phyloP scores from a whole-genome alignment of 1,140 invertebrate species.

The Eciton burchellii region DNA sequence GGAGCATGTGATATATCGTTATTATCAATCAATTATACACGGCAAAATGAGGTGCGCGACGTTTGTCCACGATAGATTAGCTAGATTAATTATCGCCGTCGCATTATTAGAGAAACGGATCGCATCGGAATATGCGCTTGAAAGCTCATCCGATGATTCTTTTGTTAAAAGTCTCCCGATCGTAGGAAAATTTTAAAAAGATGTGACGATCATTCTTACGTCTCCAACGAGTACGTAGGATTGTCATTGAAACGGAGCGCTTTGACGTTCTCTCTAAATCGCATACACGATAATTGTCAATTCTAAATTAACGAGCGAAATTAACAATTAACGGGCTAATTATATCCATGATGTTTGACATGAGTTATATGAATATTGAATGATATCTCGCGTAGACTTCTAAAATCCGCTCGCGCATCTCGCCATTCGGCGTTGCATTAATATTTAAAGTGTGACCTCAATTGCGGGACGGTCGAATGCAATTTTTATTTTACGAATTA shows the following conservation, averaged over 20 bases:
- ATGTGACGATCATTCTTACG: not conserved
- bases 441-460: not conserved
- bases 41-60: constrained; percentile 30
- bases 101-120: not conserved
- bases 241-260: not conserved
- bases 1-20: constrained; percentile 79
- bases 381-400: not conserved
- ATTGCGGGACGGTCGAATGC: not conserved
- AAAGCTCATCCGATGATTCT: not conserved
- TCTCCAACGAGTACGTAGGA: not conserved
- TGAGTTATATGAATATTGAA: not conserved
- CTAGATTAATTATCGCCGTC: constrained; percentile 18
- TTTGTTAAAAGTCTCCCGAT: not conserved
- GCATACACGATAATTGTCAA: not conserved
- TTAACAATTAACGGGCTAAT: constrained; percentile 23
- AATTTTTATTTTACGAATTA: constrained; percentile 13
- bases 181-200: not conserved
- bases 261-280: constrained; percentile 4
- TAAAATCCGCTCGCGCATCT: not conserved
- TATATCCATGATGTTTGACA: not conserved
- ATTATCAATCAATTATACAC: constrained; percentile 63
- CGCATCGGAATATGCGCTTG: not conserved
- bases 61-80: constrained; percentile 16
- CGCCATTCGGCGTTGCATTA: not conserved
- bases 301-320: not conserved